Conservation (phyloP, 2,113 vertebrate species). For the Lontra canadensis region DNA sequence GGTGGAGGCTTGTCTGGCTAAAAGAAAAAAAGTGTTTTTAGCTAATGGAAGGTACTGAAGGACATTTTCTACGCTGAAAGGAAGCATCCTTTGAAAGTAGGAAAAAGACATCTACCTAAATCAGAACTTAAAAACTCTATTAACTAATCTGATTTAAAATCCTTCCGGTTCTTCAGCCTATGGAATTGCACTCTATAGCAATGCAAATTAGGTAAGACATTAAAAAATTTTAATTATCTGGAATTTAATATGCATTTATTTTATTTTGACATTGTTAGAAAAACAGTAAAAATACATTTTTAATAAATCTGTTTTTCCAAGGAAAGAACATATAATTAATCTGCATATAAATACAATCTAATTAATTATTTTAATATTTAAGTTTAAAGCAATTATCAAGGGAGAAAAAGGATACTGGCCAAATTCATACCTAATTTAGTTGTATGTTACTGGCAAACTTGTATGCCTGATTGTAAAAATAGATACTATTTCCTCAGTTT, state of each 20-base stretch:
- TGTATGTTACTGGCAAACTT: not conserved
- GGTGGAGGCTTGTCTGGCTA: not conserved
- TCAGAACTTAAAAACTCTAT: constrained; percentile 60
- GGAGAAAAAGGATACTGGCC: not conserved
- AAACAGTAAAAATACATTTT: constrained; percentile 43
- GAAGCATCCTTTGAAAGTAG: not conserved
- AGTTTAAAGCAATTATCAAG: constrained; percentile 50
- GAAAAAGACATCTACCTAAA: constrained; percentile 5
- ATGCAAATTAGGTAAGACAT: constrained; percentile 71
- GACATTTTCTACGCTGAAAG: not conserved
- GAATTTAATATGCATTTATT: constrained; percentile 55
- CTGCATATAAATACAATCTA: not conserved
- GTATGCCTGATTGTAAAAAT: not conserved
- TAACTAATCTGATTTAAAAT: constrained; percentile 71
- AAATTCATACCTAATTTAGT: not conserved
- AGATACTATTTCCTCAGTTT: not conserved
- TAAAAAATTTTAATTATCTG: constrained; percentile 51
- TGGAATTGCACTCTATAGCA: constrained; percentile 72
- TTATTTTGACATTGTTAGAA: constrained; percentile 54
- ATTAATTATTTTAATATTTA: constrained; percentile 52
- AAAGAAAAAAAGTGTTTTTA: not conserved
- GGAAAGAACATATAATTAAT: constrained; percentile 42
- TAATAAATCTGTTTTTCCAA: constrained; percentile 57
- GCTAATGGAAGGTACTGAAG: not conserved
- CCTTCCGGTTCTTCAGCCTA: constrained; percentile 66